Base-by-base conservation (phyloP, 2,797 vertebrate genomes). In the Mus caroli region DNA sequence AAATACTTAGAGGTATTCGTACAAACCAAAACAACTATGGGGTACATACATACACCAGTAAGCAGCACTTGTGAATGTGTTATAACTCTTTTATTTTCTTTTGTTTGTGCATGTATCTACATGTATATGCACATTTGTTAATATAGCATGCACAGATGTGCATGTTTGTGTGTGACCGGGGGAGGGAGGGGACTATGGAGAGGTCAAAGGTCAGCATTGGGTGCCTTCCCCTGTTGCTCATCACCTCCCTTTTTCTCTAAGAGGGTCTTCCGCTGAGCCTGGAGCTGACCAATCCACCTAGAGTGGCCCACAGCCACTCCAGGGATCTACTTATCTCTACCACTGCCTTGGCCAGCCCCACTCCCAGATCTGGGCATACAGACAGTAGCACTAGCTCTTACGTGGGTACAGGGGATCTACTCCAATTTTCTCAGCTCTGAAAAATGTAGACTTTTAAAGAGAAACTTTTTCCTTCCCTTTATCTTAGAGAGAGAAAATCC, bases 81-180 rank as follows among this genome's bases (percentile, higher is more conserved):
- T 92, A 71, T 92, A 71, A 85, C 24, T 86, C 46, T 43, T 83
- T 80, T n/a, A n/a, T n/a, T 69, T 69, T 69, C 34, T n/a, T 69
- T 46, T 84, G 22, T 83, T n/a, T 79, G 34, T 13, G 1, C 4
- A 12, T 37, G n/a, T 62, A 37, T 64, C 13, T 46, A 62, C 11
- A 37, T 62, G 15, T 26, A n/a, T 82, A 13, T 82, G n/a, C n/a
- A 60, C 14, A 58, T 82, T 14, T 82, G 24, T 60, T 60, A 26
- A 40, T 40, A 37, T 56, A 40, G 22, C 24, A 82, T 37, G 79
- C 24, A 15, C 22, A 60, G 0, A 82, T 28, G 37, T 60, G 8
- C 3, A 10, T 2, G 13, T 58, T 5, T 60, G n/a, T 60, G 13
- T 37, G 20, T 56, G 24, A 62, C 24, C 24, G 31, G 34, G 26